A percentile compares a stretch with the other conserved stretches of the same genome.
These are phyloP conservation scores for Eumeta japonica DNA, from an alignment of 1,140 invertebrate genomes.

Conservation along the genomic window DNA sequence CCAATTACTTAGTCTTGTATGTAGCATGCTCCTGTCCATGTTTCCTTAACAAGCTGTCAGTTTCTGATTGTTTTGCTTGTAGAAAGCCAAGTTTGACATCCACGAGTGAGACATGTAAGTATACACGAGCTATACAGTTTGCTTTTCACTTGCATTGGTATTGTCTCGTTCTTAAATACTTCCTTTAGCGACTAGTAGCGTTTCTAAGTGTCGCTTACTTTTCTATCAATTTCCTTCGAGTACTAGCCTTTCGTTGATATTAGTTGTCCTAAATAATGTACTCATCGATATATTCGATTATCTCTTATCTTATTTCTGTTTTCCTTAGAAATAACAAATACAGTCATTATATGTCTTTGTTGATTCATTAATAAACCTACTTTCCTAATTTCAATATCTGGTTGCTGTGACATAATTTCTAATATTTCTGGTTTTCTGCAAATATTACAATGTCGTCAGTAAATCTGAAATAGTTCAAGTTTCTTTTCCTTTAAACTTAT, in stretches of 20 bases:
- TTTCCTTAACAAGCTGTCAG: background rate
- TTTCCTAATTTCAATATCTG: background rate
- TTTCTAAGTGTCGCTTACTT: background rate
- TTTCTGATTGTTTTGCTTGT: constrained; percentile 1
- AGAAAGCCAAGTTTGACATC: background rate
- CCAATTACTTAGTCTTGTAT: too few species aligned
- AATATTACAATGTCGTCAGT: too few species aligned
- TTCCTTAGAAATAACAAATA: background rate
- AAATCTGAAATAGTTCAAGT: too few species aligned
- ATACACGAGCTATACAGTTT: background rate
- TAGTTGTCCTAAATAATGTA: constrained; percentile 1
- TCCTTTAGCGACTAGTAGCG: too few species aligned
- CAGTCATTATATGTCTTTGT: background rate
- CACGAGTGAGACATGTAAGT: background rate
- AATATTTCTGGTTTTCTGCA: constrained; percentile 2
- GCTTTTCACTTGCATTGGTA: background rate
- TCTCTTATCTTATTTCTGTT: background rate
- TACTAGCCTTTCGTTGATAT: background rate
- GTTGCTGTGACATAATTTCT: background rate
- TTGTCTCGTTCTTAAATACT: background rate
- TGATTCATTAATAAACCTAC: background rate
- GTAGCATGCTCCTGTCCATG: too few species aligned
- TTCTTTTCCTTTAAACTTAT: too few species aligned
- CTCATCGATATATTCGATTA: background rate
- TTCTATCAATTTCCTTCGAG: too few species aligned